Evolutionary conservation across 2,797 vertebrate genomes (phyloP).

Genomic region (Pagetopsis macropterus): DNA sequence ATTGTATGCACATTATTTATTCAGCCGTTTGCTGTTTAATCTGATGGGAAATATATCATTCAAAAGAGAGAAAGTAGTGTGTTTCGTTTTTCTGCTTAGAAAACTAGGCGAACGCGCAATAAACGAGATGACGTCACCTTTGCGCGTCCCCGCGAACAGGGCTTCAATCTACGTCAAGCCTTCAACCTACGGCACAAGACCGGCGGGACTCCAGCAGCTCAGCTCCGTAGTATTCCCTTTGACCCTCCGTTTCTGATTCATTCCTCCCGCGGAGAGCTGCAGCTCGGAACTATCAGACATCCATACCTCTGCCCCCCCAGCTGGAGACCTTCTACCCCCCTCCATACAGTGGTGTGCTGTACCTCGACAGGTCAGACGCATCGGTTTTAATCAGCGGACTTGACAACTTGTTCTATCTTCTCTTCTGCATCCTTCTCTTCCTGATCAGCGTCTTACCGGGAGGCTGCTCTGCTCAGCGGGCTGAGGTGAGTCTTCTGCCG

Average conservation of each 20-base stretch:
- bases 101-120: too few relatives aligned
- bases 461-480: slow-evolving; percentile 13
- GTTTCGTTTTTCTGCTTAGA: too few relatives aligned
- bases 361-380: slow-evolving; percentile 44
- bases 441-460: slow-evolving; percentile 2
- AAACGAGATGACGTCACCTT: too few relatives aligned
- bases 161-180: too few relatives aligned
- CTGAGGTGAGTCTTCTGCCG: slow-evolving; percentile 59
- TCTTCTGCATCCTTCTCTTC: background rate
- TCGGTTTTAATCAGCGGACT: slow-evolving; percentile 18
- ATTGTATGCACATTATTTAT: too few relatives aligned
- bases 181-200: too few relatives aligned
- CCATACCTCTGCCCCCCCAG: slow-evolving; percentile 13
- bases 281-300: slow-evolving; percentile 19
- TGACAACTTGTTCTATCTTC: slow-evolving; percentile 28
- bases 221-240: slow-evolving; percentile 53
- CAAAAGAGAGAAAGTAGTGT: too few relatives aligned
- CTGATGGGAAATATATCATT: too few relatives aligned
- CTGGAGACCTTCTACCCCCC: background rate
- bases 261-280: slow-evolving; percentile 54
- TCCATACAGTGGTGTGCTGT: slow-evolving; percentile 7
- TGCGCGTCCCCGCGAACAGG: too few relatives aligned
- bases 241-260: slow-evolving; percentile 44
- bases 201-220: slow-evolving; percentile 53
- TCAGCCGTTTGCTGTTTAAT: too few relatives aligned